Evolutionary conservation across 2,888 invertebrate genomes (phyloP), one percentile per base, ranked within the genome.

Genomic region (Conops quadrifasciatus): DNA sequence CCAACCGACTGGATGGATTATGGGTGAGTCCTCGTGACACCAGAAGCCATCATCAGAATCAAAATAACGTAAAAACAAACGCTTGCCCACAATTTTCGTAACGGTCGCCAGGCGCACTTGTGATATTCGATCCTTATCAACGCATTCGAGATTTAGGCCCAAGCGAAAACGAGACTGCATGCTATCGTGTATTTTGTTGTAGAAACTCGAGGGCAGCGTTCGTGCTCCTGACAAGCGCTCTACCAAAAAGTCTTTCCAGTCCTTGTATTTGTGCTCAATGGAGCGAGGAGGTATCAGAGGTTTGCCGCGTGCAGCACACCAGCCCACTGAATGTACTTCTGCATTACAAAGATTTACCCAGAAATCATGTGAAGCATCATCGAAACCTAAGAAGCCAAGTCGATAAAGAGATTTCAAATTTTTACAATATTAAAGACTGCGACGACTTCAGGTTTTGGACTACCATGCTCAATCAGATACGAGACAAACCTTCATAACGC

Each of bases 1-100:
- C 98, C 98, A 97, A n/a, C 97, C 97, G 1, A 97, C 94, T 0
- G 96, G 96, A 86, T 98, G 98, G 75, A 98, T 93, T 15, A 98
- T 88, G 0, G 96, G 94, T 0, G 97, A 97, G 82, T 95, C 94
- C 85, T 97, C 96, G 77, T 98, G 97, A 82, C 97, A 97, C 97
- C 97, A 98, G 85, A 98, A 98, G 3, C 96, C 94, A 77, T 91
- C 91, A 80, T 94, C 94, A 73, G 93, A 91, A 79, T 95, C 94
- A 78, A 93, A 95, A 86, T 98, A 98, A 79, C 93, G 92, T 1
- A 98, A 91, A 79, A 95, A 94, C 71, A 98, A 88, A 68, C 98
- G 89, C 83, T 97, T 96, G 0, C 98, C 98, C 45, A 97, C 90
- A 77, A 97, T 94, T 86, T 95, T 94, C 77, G 93, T 91, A 62